A percentile compares a stretch with the other conserved stretches of the same genome.
phyloP scores from a whole-genome alignment of 2,888 invertebrate genomes.

The Lasioglossum calceatum region DNA sequence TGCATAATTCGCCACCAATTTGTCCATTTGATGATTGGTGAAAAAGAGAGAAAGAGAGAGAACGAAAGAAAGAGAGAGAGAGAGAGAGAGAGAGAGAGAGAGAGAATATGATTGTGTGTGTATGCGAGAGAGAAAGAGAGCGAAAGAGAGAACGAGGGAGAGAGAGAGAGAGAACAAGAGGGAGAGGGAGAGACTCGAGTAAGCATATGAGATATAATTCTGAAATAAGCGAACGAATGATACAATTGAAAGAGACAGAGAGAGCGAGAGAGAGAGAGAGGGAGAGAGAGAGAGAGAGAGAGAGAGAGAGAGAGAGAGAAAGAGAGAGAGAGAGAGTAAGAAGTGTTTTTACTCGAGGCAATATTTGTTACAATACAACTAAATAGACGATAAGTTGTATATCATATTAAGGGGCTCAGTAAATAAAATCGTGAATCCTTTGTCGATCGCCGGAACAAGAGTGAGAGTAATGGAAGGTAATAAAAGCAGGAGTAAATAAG shows the following conservation, averaged over 20 bases:
- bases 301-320: conserved; percentile 7
- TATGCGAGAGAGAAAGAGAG: conserved; percentile 51
- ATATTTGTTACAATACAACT: conserved; percentile 83
- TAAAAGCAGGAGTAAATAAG: conserved; percentile 3
- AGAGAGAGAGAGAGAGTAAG: conserved; percentile 40
- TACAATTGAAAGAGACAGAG: not conserved
- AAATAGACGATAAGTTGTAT: conserved; percentile 77
- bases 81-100: no score
- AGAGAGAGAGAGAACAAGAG: conserved; percentile 28
- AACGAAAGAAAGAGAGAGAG: not conserved
- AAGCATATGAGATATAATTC: not conserved
- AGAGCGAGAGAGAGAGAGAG: conserved; percentile 46
- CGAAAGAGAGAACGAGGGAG: not conserved
- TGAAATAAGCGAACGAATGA: not conserved
- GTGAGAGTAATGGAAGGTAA: conserved; percentile 3
- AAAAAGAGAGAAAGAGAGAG: conserved; percentile 25
- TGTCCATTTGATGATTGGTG: conserved; percentile 71
- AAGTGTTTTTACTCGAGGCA: conserved; percentile 83
- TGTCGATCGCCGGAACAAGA: conserved; percentile 52
- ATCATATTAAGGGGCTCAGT: conserved; percentile 67
- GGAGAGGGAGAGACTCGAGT: conserved; percentile 11
- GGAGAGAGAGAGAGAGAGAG: conserved; percentile 27
- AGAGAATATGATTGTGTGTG: not conserved
- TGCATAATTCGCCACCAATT: conserved; percentile 70
- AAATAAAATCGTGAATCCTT: conserved; percentile 56